A percentile compares a stretch with the other conserved stretches of the same genome.
These are phyloP conservation scores for Drosophila meridionalis DNA, from an alignment of 2,888 invertebrate genomes.

Conservation along the genomic window DNA sequence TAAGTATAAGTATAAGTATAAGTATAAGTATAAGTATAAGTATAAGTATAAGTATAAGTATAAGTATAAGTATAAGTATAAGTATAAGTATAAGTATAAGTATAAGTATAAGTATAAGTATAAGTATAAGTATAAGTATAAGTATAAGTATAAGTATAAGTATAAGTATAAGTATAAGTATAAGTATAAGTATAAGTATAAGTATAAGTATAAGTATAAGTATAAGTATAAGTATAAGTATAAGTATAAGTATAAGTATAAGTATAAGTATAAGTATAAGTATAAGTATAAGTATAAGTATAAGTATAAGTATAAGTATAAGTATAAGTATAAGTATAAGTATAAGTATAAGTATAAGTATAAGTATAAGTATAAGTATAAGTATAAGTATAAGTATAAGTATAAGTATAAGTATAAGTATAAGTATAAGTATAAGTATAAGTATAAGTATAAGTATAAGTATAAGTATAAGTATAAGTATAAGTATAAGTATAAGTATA, in stretches of 20 bases:
- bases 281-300: slow-evolving; percentile 7
- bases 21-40: slow-evolving; percentile 3
- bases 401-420: slow-evolving; percentile 5
- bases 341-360: slow-evolving; percentile 7
- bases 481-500: slow-evolving; percentile 5
- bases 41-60: slow-evolving; percentile 2
- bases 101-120: background rate
- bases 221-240: slow-evolving; percentile 5
- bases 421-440: slow-evolving; percentile 7
- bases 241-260: slow-evolving; percentile 7
- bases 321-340: slow-evolving; percentile 5
- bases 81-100: no score
- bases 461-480: slow-evolving; percentile 6
- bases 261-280: slow-evolving; percentile 5
- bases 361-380: slow-evolving; percentile 7
- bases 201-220: background rate
- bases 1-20: slow-evolving; percentile 5
- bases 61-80: background rate
- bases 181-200: background rate
- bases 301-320: slow-evolving; percentile 5
- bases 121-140: background rate
- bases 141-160: slow-evolving; percentile 1
- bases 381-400: slow-evolving; percentile 6
- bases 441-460: slow-evolving; percentile 7
- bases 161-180: slow-evolving; percentile 4